These are phyloP conservation scores for Archocentrus centrarchus DNA, from an alignment of 2,113 vertebrate species.

Conservation along the genomic window DNA sequence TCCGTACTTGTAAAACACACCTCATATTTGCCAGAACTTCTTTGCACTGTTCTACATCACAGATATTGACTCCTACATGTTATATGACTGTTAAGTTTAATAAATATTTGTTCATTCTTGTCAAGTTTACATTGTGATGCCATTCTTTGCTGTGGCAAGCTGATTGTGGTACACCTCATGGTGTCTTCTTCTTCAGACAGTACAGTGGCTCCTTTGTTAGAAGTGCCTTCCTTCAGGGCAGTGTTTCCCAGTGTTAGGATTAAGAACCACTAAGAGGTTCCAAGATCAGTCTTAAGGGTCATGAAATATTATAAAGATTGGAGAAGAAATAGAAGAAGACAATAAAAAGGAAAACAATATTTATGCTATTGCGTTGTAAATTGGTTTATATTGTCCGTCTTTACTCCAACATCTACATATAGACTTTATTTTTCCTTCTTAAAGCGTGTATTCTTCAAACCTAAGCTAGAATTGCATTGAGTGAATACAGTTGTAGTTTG, in stretches of 20 bases:
- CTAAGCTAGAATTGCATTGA: neutral
- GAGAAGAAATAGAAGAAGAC: neutral
- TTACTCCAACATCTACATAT: neutral
- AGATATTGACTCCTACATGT: neutral
- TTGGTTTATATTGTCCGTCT: neutral
- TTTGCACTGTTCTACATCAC: neutral
- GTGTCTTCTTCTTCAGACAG: neutral
- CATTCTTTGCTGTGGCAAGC: neutral
- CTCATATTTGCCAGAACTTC: neutral
- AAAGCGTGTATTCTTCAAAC: neutral
- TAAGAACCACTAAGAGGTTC: neutral
- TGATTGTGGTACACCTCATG: neutral
- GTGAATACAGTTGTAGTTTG: slow-evolving; percentile 17
- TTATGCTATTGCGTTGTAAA: neutral
- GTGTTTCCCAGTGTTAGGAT: slow-evolving; percentile 3
- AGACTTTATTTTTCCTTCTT: slow-evolving; percentile 7
- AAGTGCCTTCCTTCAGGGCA: neutral
- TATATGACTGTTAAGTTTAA: neutral
- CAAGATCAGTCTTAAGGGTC: neutral
- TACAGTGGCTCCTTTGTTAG: slow-evolving; percentile 15
- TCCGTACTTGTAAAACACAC: neutral
- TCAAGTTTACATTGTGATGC: neutral
- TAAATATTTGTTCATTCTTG: neutral
- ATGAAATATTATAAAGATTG: neutral
- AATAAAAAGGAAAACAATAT: neutral